Base-by-base conservation (phyloP, 1,140 invertebrate genomes). In the Drosophila busckii region DNA sequence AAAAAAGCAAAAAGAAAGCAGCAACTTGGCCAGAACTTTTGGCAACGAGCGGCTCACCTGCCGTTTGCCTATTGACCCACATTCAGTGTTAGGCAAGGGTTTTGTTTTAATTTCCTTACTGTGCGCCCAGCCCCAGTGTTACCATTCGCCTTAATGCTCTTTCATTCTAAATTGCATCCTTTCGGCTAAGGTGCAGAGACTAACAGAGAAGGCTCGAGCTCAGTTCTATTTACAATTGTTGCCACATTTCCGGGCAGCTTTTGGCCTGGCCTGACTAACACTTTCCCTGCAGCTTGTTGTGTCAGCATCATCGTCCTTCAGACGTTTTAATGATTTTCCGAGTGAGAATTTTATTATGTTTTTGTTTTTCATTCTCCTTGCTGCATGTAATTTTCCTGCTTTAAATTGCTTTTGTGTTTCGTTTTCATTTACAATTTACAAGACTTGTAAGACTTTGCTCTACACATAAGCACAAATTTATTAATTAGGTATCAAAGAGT, bases 281-380 rank as follows among this genome's bases (percentile, higher is more conserved):
- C 8, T 19, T 9, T 12, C 6, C 22, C 12, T 37, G 1, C 17
- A 3, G 2, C 19, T 31, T 28, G 7, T 6, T 19, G 6, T 8
- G 7, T 49, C 42, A 42, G 40, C 44, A 49, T 41, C 48, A 28
- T 50, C 60, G 46, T 68, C 70, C 69, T 68, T 71, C 63, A 80
- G 73, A 80, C 73, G 29, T 55, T 71, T 71, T 78, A 80, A 78
- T 80, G 73, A 78, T 78, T 78, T 78, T 80, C 63, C 54, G 54
- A 80, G 73, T 68, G 63, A 71, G 58, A 59, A 64, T 78, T 67
- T 59, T 50, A 32, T 13, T 37, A 40, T 31, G 20, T 32, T 37
- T 45, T 9, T 7, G 17, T 37, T 49, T 34, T 38, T 35, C 8
- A 15, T 48, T 48, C n/a, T n/a, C n/a, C n/a, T n/a, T n/a, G n/a